Conservation (phyloP, 2,113 vertebrate genomes). For the Cynopterus brachyotis region DNA sequence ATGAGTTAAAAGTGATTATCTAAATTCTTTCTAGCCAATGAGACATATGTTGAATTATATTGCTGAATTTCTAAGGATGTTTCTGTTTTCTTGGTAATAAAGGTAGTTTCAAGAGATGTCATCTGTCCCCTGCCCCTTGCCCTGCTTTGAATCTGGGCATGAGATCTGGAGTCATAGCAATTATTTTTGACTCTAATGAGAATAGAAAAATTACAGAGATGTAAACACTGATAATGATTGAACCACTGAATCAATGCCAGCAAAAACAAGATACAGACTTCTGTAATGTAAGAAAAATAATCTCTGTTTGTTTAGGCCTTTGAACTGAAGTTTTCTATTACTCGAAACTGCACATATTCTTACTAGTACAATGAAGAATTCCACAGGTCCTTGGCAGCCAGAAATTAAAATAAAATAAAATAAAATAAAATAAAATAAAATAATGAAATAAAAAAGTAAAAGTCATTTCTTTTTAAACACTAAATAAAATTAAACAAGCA, state of each 20-base stretch:
- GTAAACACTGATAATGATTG: conserved; percentile 13
- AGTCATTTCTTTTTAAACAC: conserved; percentile 39
- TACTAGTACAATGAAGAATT: neutral
- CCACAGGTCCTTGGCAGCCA: neutral
- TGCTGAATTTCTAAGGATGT: neutral
- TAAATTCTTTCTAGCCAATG: neutral
- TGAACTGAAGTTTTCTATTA: conserved; percentile 17
- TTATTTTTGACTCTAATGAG: neutral
- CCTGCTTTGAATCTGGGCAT: neutral
- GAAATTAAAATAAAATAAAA: neutral
- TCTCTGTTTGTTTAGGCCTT: neutral
- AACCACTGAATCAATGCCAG: conserved; percentile 26
- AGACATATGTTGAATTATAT: neutral
- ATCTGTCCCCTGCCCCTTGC: neutral
- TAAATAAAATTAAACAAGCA: conserved; percentile 15
- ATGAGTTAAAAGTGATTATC: neutral
- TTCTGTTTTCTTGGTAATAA: conserved; percentile 27
- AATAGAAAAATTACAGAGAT: conserved; percentile 47
- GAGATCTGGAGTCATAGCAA: neutral
- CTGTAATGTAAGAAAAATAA: conserved; percentile 41
- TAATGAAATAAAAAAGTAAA: conserved; percentile 25
- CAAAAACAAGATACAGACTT: conserved; percentile 46
- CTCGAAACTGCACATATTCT: conserved; percentile 39
- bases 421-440: neutral
- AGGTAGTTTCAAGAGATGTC: neutral